These are phyloP conservation scores for Plutomurus gul DNA, from an alignment of 1,140 invertebrate species.

Conservation along the genomic window DNA sequence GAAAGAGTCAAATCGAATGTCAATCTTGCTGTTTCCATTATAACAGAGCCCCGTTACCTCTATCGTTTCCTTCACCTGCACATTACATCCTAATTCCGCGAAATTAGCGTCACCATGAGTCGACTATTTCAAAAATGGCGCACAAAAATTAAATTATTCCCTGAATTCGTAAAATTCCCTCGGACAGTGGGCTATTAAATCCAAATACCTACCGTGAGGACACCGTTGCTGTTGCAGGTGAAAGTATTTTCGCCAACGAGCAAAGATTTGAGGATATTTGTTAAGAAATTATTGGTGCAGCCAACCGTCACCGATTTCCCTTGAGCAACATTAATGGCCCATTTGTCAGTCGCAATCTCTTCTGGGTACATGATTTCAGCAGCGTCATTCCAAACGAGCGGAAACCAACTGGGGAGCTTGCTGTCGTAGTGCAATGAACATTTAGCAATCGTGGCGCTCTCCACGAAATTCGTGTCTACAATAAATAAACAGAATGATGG, in stretches of 20 bases:
- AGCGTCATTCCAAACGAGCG: neutral
- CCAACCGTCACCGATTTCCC: neutral
- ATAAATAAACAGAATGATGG: too few species aligned
- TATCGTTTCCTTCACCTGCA: neutral
- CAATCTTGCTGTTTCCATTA: neutral
- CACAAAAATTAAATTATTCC: neutral
- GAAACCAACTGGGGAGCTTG: conserved; percentile 1
- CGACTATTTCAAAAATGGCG: neutral
- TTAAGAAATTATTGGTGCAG: neutral
- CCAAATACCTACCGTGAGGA: neutral
- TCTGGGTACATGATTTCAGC: neutral
- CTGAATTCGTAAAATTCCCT: neutral
- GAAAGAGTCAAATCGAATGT: neutral
- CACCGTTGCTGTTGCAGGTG: neutral
- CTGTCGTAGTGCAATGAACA: neutral
- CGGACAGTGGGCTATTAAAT: neutral
- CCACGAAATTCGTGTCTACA: neutral
- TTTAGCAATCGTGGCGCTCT: neutral
- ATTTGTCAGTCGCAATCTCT: neutral
- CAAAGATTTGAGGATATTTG: neutral
- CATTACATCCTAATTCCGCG: neutral
- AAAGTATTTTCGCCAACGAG: neutral
- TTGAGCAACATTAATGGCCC: neutral
- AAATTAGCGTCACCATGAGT: neutral
- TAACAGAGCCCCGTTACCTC: neutral